Evolutionary conservation across 64 coral and sea anemone species (phyloP), one percentile per base, ranked within the genome.

Genomic region (Montipora efflorescens): DNA sequence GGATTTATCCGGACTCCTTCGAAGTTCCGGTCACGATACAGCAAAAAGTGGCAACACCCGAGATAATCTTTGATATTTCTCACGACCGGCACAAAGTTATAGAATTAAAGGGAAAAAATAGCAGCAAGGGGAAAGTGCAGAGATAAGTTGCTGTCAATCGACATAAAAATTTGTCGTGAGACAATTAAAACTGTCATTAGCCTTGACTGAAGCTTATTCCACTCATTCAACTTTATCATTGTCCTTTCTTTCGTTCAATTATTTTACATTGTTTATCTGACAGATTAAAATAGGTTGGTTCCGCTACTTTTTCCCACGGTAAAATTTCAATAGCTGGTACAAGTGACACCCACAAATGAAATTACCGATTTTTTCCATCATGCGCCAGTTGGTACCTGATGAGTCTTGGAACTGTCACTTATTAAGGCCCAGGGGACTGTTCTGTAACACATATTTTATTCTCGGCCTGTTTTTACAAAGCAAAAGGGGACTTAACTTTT

Each of bases 281-380:
- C 9, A 64, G 46, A 44, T 36, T 72, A 2, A 72, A 86, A 49
- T 48, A 71, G 46, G 45, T 0, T 6, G 57, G 19, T 43, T 18
- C 5, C 50, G 62, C 47, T 12, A 48, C 16, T 86, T 86, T 84
- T 86, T 86, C 82, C 82, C 82, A 86, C 82, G 82, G 82, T 86
- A 86, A 86, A 86, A 86, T 86, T 86, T 86, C 62, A 71, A 49
- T 86, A 72, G 10, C 82, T 86, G 82, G 82, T 86, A 72, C 53
- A 8, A 8, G 6, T 57, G 53, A 11, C 53, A 57, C 19, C 66
- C 6, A 19, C 45, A 86, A 86, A 72, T 59, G 36, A 67, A 68
- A 84, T 66, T 84, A 14, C 67, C 61, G 2, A 13, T 12, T 76
- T 45, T 44, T 84, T 84, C 25, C 59, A 47, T 59, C 43, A 72